Conservation (phyloP, 2,888 invertebrate genomes). For the Rugalucina vietnamica region DNA sequence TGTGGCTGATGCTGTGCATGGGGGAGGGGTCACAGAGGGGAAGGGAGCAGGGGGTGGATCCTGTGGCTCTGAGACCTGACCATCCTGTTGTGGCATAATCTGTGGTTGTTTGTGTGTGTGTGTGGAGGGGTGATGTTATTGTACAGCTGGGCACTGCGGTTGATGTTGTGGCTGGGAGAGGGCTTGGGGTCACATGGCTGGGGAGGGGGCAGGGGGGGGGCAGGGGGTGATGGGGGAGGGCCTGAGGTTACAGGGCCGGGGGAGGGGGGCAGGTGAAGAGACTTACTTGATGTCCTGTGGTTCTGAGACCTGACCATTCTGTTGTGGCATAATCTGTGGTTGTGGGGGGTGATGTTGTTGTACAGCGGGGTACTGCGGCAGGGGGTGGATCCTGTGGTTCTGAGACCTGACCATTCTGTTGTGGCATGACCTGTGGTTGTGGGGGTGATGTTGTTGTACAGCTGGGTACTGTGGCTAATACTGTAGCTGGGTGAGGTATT, state of each 20-base stretch:
- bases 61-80: not conserved
- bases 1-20: slow-evolving; percentile 37
- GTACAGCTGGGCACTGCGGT: slow-evolving; percentile 18
- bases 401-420: not conserved
- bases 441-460: slow-evolving; percentile 24
- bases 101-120: too few species aligned
- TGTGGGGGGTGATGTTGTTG: too few species aligned
- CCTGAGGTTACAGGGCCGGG: slow-evolving; percentile 26
- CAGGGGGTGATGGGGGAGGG: slow-evolving; percentile 18
- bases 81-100: not conserved
- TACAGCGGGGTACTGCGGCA: slow-evolving; percentile 11
- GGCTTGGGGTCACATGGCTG: slow-evolving; percentile 19
- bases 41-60: too few species aligned
- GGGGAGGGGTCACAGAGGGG: too few species aligned
- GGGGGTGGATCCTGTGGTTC: not conserved
- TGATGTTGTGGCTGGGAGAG: not conserved
- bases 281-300: slow-evolving; percentile 1
- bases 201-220: slow-evolving; percentile 26
- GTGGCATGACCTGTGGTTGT: not conserved
- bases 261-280: too few species aligned
- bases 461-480: slow-evolving; percentile 16
- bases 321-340: not conserved
- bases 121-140: slow-evolving; percentile 13
- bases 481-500: slow-evolving; percentile 46
- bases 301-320: not conserved